Conservation (phyloP, 2,888 invertebrate genomes). For the Chloroclystis v-ata region DNA sequence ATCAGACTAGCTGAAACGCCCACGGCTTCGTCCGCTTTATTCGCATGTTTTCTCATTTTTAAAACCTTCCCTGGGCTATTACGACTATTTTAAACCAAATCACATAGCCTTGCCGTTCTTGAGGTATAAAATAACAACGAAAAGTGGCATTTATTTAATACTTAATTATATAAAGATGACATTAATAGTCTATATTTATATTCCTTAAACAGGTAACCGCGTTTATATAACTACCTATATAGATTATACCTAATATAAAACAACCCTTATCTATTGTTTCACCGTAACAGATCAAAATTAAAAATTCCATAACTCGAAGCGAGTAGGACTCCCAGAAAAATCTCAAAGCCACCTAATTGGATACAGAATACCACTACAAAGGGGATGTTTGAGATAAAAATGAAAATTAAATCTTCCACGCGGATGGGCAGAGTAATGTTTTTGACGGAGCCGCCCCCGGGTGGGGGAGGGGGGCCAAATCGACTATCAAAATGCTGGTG, state of each 20-base stretch:
- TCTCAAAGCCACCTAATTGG: slow-evolving; percentile 76
- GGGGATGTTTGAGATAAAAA: slow-evolving; percentile 79
- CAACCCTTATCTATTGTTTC: slow-evolving; percentile 10
- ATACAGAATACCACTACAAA: slow-evolving; percentile 77
- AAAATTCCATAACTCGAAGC: slow-evolving; percentile 72
- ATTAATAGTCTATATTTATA: too few species aligned
- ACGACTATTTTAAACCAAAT: too few species aligned
- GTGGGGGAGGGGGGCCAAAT: slow-evolving; percentile 55
- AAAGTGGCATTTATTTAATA: too few species aligned
- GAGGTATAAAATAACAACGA: too few species aligned
- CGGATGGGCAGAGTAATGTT: slow-evolving; percentile 78
- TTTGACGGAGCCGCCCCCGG: slow-evolving; percentile 66
- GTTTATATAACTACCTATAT: background rate
- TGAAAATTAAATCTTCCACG: slow-evolving; percentile 79
- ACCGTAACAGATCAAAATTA: slow-evolving; percentile 53
- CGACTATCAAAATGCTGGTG: slow-evolving; percentile 75
- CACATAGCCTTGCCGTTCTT: too few species aligned
- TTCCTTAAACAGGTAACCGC: too few species aligned
- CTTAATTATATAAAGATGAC: too few species aligned
- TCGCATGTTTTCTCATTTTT: too few species aligned
- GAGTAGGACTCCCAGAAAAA: slow-evolving; percentile 62
- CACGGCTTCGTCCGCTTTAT: too few species aligned
- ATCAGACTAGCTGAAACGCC: too few species aligned
- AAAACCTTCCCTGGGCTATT: too few species aligned
- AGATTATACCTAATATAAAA: background rate